phyloP scores from a whole-genome alignment of 2,113 vertebrate genomes.

The Eudorcas thomsonii region DNA sequence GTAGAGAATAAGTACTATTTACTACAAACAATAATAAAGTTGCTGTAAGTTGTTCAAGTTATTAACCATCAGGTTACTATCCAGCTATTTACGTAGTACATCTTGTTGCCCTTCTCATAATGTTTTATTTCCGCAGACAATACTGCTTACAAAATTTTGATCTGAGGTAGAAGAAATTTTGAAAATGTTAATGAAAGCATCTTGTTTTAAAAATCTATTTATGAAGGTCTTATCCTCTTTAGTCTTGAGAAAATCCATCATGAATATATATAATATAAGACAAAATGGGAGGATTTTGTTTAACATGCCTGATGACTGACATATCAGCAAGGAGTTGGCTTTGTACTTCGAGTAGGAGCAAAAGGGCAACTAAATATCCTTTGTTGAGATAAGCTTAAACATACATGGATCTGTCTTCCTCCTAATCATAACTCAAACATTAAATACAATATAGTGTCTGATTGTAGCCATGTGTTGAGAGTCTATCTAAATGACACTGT shows the following conservation, averaged over 20 bases:
- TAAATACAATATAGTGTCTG: background rate
- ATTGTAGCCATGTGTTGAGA: background rate
- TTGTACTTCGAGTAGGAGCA: background rate
- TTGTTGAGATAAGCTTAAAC: constrained; percentile 6
- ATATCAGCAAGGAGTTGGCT: background rate
- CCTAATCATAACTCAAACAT: background rate
- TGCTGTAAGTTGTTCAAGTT: background rate
- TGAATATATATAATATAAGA: background rate
- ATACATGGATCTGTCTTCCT: background rate
- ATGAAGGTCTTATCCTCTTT: background rate
- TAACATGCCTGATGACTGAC: background rate
- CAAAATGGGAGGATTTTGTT: background rate
- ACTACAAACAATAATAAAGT: background rate
- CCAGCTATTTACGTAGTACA: background rate
- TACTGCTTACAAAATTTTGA: background rate
- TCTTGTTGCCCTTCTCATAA: background rate
- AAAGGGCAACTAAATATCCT: constrained; percentile 17
- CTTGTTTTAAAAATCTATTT: background rate
- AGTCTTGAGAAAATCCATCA: background rate
- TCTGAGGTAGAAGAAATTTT: background rate
- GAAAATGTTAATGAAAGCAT: background rate
- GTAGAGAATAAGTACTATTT: background rate
- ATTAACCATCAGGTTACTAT: background rate
- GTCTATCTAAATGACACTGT: background rate
- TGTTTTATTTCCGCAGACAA: background rate